These are phyloP conservation scores for Nanger granti DNA, from an alignment of 2,113 vertebrate species.

Conservation along the genomic window DNA sequence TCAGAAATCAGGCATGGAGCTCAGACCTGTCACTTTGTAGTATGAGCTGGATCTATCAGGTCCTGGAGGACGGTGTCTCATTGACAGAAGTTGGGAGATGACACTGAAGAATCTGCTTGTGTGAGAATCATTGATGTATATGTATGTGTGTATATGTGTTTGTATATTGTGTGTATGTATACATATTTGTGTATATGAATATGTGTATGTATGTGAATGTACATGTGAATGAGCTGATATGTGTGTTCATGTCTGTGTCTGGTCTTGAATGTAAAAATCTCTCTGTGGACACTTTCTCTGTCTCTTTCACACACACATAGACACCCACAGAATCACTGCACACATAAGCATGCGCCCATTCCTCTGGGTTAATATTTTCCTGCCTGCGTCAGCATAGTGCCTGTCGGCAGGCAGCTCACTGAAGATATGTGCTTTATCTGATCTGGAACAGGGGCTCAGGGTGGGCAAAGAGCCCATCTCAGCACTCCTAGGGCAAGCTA, in stretches of 20 bases:
- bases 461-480: constrained; percentile 52
- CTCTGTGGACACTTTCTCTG: neutral
- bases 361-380: constrained; percentile 68
- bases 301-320: neutral
- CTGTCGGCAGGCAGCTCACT: constrained; percentile 16
- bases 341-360: neutral
- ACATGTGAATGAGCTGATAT: neutral
- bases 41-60: neutral
- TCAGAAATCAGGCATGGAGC: neutral
- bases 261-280: neutral
- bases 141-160: neutral
- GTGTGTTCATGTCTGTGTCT: neutral
- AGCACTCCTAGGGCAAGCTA: neutral
- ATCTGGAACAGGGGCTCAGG: constrained; percentile 39
- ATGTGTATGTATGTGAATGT: neutral
- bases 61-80: neutral
- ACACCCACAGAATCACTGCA: neutral
- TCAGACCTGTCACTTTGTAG: neutral
- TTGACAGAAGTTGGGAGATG: neutral
- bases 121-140: neutral
- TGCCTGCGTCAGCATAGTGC: constrained; percentile 56
- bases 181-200: neutral
- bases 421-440: constrained; percentile 68
- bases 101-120: neutral
- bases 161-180: neutral